Base-by-base conservation (phyloP, 2,888 invertebrate genomes). In the Cataglyphis rosenhaueri region DNA sequence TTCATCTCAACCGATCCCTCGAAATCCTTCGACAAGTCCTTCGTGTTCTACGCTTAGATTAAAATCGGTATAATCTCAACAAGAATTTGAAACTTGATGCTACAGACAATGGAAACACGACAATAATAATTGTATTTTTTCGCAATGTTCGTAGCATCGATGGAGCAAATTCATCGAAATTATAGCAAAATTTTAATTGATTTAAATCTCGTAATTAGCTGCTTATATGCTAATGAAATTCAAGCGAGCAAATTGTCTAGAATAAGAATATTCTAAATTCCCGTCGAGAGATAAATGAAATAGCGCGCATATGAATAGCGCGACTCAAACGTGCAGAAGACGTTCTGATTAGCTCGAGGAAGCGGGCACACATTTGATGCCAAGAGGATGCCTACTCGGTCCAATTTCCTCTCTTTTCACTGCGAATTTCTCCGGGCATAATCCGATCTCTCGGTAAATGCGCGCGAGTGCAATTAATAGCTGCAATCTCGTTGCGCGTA, bases 331-430 rank as follows among this genome's bases (percentile, higher is more conserved):
- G 29, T 41, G 41, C n/a, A 29, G 55, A 68, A 76, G 68, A 76
- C 55, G 41, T 48, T 32, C 41, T 57, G 38, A 76, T 76, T 76
- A 66, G 68, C 38, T 65, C 55, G 41, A 76, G 38, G 38, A 57
- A 68, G 68, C 55, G 55, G 18, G 41, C 25, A 29, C 68, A 38
- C 57, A 64, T 81, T 75, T 25, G 75, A 55, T 8, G 57, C 62
- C 61, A 25, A 12, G 44, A 59, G 65, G 57, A 70, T 65, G n/a
- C 81, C 81, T 44, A 81, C 68, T 70, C 75, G 25, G 65, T 55
- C 35, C 44, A 81, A 81, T 75, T 81, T 81, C 62, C 81, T 81
- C 81, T 81, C 74, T 81, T 81, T 81, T 75, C 75, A 41, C 35
- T 38, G 55, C 65, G 65, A 81, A 75, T 81, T 75, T 65, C 75